Conservation (phyloP, 2,888 invertebrate genomes). For the Phaonia tiefii region DNA sequence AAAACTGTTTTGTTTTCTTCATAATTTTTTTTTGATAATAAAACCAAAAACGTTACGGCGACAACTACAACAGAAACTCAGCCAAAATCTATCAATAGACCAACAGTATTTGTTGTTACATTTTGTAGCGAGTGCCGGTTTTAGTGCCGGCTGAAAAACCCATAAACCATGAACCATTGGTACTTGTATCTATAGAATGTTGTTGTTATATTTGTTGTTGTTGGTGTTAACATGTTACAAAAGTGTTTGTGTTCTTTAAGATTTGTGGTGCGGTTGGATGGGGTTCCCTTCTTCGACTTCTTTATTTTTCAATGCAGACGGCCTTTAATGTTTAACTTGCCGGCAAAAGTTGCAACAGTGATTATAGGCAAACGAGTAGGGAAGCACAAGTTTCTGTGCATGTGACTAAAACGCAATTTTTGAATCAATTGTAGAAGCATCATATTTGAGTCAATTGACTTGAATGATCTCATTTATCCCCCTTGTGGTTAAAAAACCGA, state of each 20-base stretch:
- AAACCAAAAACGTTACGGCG: background rate
- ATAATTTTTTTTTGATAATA: background rate
- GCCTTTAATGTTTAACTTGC: constrained; percentile 39
- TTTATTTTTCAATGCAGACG: constrained; percentile 39
- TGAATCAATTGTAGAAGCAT: too few relatives aligned
- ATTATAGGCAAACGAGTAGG: background rate
- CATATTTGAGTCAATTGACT: too few relatives aligned
- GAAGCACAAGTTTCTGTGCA: background rate
- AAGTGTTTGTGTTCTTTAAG: constrained; percentile 22
- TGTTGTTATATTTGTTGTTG: background rate
- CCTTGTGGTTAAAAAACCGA: too few relatives aligned
- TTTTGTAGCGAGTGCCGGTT: constrained; percentile 11
- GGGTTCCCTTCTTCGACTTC: constrained; percentile 16
- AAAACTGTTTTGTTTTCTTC: background rate
- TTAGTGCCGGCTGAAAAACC: background rate
- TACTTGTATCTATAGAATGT: background rate
- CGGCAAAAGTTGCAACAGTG: constrained; percentile 42
- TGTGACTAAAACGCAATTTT: too few relatives aligned
- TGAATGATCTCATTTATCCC: too few relatives aligned
- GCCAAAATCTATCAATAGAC: constrained; percentile 6
- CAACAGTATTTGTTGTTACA: background rate
- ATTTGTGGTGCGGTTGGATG: constrained; percentile 4
- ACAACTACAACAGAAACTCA: background rate
- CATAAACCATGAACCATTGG: constrained; percentile 2
- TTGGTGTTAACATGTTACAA: constrained; percentile 6